A percentile compares a stretch with the other conserved stretches of the same genome.
These are phyloP conservation scores for Troides helena DNA, from an alignment of 2,888 invertebrate genomes.

Conservation along the genomic window DNA sequence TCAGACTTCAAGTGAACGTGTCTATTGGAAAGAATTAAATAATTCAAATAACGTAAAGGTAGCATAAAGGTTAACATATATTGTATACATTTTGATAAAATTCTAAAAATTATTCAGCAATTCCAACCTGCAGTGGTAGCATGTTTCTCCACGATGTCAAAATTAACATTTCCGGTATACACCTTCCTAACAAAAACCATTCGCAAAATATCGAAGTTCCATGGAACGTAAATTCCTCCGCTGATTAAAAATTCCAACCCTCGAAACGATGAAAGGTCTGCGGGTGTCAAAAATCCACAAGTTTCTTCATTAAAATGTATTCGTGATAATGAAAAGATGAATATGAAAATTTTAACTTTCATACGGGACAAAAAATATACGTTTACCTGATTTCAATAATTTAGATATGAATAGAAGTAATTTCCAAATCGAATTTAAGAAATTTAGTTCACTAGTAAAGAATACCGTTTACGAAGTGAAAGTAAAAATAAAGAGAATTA, in stretches of 20 bases:
- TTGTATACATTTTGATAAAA: not conserved
- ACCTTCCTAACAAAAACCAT: conserved; percentile 10
- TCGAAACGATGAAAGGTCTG: conserved; percentile 26
- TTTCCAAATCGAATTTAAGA: no score
- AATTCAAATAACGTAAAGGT: no score
- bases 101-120: not conserved
- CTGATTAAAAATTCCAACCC: conserved; percentile 31
- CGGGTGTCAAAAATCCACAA: conserved; percentile 27
- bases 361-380: not conserved
- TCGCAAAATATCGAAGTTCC: conserved; percentile 22
- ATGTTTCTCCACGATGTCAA: not conserved
- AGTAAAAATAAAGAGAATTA: no score
- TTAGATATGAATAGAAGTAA: not conserved
- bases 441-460: no score
- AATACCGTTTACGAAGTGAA: no score
- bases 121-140: not conserved
- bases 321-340: conserved; percentile 19
- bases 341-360: not conserved
- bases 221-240: conserved; percentile 22
- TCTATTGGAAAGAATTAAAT: no score
- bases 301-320: conserved; percentile 25
- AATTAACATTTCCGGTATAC: conserved; percentile 3
- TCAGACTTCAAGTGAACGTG: no score
- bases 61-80: no score
- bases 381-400: not conserved